phyloP scores from a whole-genome alignment of 2,797 vertebrate genomes.

The Aldrovandia affinis region DNA sequence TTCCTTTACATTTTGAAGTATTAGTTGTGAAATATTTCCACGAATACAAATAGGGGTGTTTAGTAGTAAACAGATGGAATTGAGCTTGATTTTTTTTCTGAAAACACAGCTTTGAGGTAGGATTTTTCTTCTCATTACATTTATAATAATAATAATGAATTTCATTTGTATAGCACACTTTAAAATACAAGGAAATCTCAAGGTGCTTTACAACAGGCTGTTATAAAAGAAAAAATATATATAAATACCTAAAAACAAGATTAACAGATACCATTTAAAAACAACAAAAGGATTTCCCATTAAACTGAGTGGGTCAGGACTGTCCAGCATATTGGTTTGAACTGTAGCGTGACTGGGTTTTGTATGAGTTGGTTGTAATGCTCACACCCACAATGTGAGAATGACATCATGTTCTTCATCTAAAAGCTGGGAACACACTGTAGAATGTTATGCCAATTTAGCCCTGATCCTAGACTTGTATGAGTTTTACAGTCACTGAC shows the following conservation, averaged over 20 bases:
- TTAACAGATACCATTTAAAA: too few species aligned
- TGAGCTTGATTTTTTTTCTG: not conserved
- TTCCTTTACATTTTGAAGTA: too few species aligned
- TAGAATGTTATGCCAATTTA: not conserved
- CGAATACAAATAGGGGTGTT: too few species aligned
- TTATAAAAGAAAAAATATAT: too few species aligned
- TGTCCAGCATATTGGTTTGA: not conserved
- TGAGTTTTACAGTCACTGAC: not conserved
- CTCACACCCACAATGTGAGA: not conserved
- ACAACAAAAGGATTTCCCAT: not conserved
- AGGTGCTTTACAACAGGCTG: too few species aligned
- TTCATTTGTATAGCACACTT: too few species aligned
- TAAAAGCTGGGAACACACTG: not conserved
- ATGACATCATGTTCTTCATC: not conserved
- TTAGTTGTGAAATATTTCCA: too few species aligned
- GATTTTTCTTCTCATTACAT: not conserved
- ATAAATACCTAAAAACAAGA: too few species aligned
- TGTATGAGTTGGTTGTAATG: not conserved
- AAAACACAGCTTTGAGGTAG: not conserved
- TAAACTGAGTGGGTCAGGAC: not conserved
- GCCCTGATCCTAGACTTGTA: not conserved
- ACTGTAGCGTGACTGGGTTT: not conserved
- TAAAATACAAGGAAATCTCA: too few species aligned
- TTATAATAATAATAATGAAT: too few species aligned
- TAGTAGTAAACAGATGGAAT: too few species aligned